A percentile compares a stretch with the other conserved stretches of the same genome.
Conservation (phyloP, 2,797 vertebrate genomes). For the Ctenopoma multispine region DNA sequence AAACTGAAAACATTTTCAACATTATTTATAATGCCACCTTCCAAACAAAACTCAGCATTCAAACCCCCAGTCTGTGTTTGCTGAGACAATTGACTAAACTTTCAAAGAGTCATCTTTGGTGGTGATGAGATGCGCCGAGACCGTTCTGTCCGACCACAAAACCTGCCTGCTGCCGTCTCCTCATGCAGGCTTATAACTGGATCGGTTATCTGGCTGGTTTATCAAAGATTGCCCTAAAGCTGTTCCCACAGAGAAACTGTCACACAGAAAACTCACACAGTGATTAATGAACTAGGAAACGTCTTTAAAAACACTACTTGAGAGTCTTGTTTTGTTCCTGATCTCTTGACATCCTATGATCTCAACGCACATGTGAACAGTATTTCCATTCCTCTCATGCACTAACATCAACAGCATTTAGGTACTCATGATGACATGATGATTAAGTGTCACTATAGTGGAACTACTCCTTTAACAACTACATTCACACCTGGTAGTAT, state of each 20-base stretch:
- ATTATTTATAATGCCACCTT: neutral
- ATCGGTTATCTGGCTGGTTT: conserved; percentile 12
- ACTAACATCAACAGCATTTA: no score
- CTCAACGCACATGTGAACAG: neutral
- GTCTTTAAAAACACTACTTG: neutral
- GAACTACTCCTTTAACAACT: no score
- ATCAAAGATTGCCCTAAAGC: conserved; percentile 10
- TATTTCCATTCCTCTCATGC: no score
- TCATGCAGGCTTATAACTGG: conserved; percentile 16
- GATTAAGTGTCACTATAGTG: no score
- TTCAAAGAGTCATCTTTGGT: conserved; percentile 1
- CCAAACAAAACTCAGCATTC: neutral
- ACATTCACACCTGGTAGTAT: no score
- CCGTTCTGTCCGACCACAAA: neutral
- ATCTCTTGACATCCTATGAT: neutral
- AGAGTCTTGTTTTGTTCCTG: conserved; percentile 2
- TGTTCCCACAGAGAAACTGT: neutral
- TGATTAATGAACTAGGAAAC: conserved; percentile 1
- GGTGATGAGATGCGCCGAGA: conserved; percentile 1
- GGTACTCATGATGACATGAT: no score
- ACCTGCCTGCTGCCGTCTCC: neutral
- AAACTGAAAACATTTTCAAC: neutral
- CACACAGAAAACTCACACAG: neutral
- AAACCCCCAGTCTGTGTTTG: neutral
- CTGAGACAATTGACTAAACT: neutral